Base-by-base conservation (phyloP, 2,797 vertebrate species). In the Leucoraja ocellata region DNA sequence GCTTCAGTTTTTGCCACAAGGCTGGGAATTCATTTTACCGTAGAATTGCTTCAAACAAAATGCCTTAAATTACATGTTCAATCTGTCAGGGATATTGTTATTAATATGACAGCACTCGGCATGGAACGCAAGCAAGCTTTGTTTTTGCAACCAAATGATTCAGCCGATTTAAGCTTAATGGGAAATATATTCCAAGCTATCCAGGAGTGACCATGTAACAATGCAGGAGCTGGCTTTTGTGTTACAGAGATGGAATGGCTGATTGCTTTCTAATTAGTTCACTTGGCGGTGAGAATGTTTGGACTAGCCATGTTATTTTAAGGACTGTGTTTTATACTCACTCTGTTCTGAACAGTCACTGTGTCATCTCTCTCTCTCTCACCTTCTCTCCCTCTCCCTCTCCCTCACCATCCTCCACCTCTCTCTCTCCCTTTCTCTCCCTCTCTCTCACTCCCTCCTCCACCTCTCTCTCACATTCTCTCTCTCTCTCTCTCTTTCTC, bases 51-150 rank as follows among this genome's bases (percentile, higher is more conserved):
- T 92, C 90, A 92, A 74, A 92, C 71, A 76, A 28, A 28, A 46
- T 18, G 46, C 25, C 46, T 74, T 92, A 92, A 92, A 92, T 92
- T 92, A 74, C 90, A 76, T 92, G 54, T 92, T 58, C 71, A 92
- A 76, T 74, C 90, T 92, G 90, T 92, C 90, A 92, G 71, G 76
- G 39, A 92, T 74, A 92, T 92, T 68, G 36, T 92, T 92, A 92
- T 92, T 73, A 92, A 73, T 54, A 74, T 92, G 46, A 76, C 71
- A 74, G 90, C 90, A 28, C 71, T 54, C 71, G 54, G 71, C 21
- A 76, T 23, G 23, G 14, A 32, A 11, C 6, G 25, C 54, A 39
- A 74, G 54, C 68, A 92, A 58, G 71, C 11, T 58, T 92, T 46
- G 74, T 18, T 58, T 58, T 88, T 46, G 11, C 39, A 92, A 28